Base-by-base conservation (phyloP, 2,113 vertebrate species). In the Mugil cephalus region DNA sequence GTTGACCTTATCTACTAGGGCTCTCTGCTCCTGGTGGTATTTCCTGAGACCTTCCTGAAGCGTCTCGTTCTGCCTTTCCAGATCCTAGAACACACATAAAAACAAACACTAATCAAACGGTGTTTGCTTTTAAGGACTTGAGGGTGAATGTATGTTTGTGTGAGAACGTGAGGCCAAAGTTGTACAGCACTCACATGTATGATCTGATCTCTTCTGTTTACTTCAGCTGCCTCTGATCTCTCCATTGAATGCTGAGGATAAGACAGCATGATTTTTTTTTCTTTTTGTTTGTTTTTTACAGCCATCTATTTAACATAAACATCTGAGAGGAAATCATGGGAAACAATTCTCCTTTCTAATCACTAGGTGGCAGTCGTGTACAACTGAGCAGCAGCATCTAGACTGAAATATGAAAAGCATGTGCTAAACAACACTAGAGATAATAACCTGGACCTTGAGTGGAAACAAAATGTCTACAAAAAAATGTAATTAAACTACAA, bases 41-140 rank as follows among this genome's bases (percentile, higher is more conserved):
- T 95, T 96, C 54, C 93, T 94, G 85, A 99, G 67, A 5, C 83
- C 92, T 19, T 95, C 95, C 84, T 95, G 96, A 64, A 98, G 87
- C 40, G 90, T 94, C 72, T 97, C 96, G 38, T 98, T 99, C 93
- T 98, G 95, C 69, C 89, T 79, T 86, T 97, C 96, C 74, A 99
- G 40, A 36, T 96, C 97, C 98, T 95, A 15, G 63, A 70, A 80
- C 14, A 64, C 30, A 35, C 21, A 61, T 4, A 15, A 14, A 35
- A 42, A 0, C 14, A 58, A 3, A 39, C 4, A 63, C 2, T 1
- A 38, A 24, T 10, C 7, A 43, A 69, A 35, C 36, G 5, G 24
- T 30, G 24, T 30, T 30, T 30, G 24, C 24, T 30, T 2, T 30
- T 30, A 30, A 30, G 24, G 24, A 30, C 24, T n/a, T n/a, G n/a